phyloP scores from a whole-genome alignment of 2,888 invertebrate species.

The Malachius bipustulatus region DNA sequence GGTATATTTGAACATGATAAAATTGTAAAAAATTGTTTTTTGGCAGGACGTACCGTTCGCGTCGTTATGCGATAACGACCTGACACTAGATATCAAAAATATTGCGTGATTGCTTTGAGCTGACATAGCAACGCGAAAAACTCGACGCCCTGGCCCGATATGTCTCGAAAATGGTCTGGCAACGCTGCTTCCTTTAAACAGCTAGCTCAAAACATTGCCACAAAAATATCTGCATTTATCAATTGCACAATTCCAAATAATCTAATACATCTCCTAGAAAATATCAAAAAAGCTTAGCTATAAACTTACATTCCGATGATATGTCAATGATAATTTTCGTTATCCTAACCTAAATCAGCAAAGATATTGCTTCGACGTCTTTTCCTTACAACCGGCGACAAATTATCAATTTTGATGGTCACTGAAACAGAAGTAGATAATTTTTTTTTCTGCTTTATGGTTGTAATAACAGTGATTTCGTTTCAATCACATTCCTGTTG shows the following conservation, averaged over 20 bases:
- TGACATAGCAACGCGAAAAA: constrained; percentile 34
- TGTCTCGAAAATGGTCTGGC: constrained; percentile 40
- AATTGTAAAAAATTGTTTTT: constrained; percentile 35
- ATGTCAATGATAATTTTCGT: too few relatives aligned
- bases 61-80: constrained; percentile 37
- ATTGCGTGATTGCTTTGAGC: constrained; percentile 28
- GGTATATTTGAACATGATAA: constrained; percentile 29
- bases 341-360: too few relatives aligned
- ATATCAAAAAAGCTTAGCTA: too few relatives aligned
- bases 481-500: too few relatives aligned
- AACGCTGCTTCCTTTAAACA: constrained; percentile 21
- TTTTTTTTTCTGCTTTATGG: too few relatives aligned
- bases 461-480: too few relatives aligned
- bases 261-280: constrained; percentile 14
- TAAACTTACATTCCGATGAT: too few relatives aligned
- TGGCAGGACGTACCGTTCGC: constrained; percentile 31
- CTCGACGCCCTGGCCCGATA: constrained; percentile 33
- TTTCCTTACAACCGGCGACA: too few relatives aligned
- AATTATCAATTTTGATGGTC: too few relatives aligned
- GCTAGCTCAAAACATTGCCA: constrained; percentile 31
- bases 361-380: too few relatives aligned
- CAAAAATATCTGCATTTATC: constrained; percentile 32
- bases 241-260: constrained; percentile 22
- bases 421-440: too few relatives aligned
- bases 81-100: constrained; percentile 36